phyloP scores from a whole-genome alignment of 2,113 vertebrate genomes.

The Pomatorhinus ruficollis region DNA sequence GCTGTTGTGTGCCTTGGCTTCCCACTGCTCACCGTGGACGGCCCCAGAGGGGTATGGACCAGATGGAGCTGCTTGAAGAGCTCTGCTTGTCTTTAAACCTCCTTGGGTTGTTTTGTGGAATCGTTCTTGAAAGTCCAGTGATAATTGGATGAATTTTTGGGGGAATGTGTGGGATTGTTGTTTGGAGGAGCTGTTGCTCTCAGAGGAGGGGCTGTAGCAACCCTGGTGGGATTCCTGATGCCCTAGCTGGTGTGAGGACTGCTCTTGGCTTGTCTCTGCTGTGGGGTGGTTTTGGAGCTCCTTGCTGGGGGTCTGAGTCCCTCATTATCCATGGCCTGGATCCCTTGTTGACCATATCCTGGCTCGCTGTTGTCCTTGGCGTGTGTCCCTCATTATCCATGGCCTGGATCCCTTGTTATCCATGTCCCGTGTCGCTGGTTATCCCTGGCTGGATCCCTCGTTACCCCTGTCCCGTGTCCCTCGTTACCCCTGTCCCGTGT shows the following conservation, averaged over 20 bases:
- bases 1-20: slow-evolving; percentile 96
- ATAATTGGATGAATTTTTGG: background rate
- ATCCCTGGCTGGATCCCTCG: too few species aligned
- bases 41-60: slow-evolving; percentile 89
- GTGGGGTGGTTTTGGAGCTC: background rate
- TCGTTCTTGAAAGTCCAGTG: fast-evolving
- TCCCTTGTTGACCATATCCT: too few species aligned
- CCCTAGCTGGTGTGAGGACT: background rate
- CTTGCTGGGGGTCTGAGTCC: background rate
- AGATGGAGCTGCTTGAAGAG: background rate
- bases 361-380: fast-evolving
- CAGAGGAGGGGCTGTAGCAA: background rate
- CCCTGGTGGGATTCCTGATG: background rate
- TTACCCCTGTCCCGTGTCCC: background rate
- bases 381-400: too few species aligned
- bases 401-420: too few species aligned
- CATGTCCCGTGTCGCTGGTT: too few species aligned
- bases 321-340: too few species aligned
- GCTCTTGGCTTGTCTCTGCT: background rate
- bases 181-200: background rate
- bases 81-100: background rate
- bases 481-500: fast-evolving
- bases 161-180: too few species aligned
- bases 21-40: slow-evolving; percentile 89
- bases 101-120: background rate